Evolutionary conservation across 2,888 invertebrate genomes (phyloP).

Genomic region (Epiblema foenella): DNA sequence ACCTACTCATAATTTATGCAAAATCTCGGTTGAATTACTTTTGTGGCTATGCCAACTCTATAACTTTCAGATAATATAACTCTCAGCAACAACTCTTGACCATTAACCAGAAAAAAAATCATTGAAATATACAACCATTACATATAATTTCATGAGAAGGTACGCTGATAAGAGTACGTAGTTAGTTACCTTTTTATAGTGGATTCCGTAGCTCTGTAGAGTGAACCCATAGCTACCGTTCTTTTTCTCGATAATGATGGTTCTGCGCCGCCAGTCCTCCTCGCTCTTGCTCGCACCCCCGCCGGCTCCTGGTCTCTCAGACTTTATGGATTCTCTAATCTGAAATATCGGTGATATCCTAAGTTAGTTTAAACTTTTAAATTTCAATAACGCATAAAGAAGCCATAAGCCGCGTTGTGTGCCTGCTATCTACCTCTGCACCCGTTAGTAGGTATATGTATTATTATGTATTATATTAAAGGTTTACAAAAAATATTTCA

Average conservation of each 20-base stretch:
- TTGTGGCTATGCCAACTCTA: too few species aligned
- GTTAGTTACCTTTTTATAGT: constrained; percentile 91
- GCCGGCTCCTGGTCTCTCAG: constrained; percentile 60
- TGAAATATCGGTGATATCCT: constrained; percentile 49
- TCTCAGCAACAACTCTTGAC: too few species aligned
- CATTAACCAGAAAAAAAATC: too few species aligned
- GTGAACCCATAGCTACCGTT: constrained; percentile 97
- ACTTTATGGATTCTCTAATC: constrained; percentile 74
- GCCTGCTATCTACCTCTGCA: not conserved
- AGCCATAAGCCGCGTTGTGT: not conserved
- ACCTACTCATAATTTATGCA: not conserved
- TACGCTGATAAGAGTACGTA: too few species aligned
- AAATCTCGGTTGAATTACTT: too few species aligned
- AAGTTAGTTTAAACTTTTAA: not conserved
- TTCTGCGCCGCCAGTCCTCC: constrained; percentile 94
- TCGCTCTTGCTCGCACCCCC: constrained; percentile 75
- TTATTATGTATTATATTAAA: too few species aligned
- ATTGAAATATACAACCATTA: too few species aligned
- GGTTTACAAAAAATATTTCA: too few species aligned
- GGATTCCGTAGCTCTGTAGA: constrained; percentile 98
- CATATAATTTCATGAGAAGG: too few species aligned
- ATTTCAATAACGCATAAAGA: not conserved
- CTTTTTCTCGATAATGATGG: constrained; percentile 96
- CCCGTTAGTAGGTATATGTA: too few species aligned
- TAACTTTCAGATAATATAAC: too few species aligned